Conservation (phyloP, 2,113 vertebrate species). For the Saccopteryx bilineata region DNA sequence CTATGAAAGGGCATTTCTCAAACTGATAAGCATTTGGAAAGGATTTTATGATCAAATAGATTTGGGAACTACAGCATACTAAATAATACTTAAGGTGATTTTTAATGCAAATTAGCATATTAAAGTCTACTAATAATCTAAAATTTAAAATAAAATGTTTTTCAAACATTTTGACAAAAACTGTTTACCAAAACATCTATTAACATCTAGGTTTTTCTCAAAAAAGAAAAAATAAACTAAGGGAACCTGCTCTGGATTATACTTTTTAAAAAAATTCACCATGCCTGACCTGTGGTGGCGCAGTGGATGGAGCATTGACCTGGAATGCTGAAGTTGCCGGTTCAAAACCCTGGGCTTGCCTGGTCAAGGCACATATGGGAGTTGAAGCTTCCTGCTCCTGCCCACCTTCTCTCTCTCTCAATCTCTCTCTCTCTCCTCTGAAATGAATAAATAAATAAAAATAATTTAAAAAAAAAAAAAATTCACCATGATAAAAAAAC, state of each 20-base stretch:
- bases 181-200: neutral
- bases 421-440: too few relatives aligned
- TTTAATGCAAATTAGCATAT: neutral
- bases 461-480: too few relatives aligned
- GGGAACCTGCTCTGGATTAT: neutral
- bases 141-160: neutral
- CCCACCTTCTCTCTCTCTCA: too few relatives aligned
- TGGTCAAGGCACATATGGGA: too few relatives aligned
- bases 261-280: neutral
- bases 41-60: conserved; percentile 3
- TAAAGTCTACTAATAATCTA: neutral
- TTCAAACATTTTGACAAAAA: neutral
- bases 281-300: too few relatives aligned
- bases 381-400: too few relatives aligned
- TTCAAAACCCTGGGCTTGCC: too few relatives aligned
- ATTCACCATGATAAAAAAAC: neutral
- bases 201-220: neutral
- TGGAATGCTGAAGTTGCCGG: too few relatives aligned
- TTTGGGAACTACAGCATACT: neutral
- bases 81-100: conserved; percentile 10
- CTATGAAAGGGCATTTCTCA: neutral
- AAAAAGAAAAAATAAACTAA: neutral
- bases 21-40: conserved; percentile 49
- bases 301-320: too few relatives aligned
- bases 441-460: too few relatives aligned